Evolutionary conservation across 1,140 invertebrate genomes (phyloP).

Genomic region (Microplitis demolitor): DNA sequence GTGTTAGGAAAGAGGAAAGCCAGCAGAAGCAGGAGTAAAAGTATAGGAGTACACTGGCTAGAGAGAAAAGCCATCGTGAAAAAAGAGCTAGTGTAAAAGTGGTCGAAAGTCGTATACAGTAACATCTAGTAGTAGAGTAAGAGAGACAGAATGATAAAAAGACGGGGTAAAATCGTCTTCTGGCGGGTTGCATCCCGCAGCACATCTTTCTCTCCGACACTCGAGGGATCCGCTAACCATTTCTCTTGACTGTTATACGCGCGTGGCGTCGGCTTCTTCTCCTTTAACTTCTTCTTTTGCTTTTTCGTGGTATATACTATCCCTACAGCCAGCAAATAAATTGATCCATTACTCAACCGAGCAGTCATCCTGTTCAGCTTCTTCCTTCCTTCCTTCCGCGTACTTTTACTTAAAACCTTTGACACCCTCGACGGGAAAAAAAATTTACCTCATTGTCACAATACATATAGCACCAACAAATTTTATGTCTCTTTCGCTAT

Average conservation of each 20-base stretch:
- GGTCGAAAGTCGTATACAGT: slow-evolving; percentile 17
- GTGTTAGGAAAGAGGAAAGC: slow-evolving; percentile 25
- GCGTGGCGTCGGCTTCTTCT: background rate
- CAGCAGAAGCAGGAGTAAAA: background rate
- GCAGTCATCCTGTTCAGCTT: slow-evolving; percentile 49
- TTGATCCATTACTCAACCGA: slow-evolving; percentile 60
- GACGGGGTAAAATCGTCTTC: slow-evolving; percentile 48
- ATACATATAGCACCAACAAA: too few species aligned
- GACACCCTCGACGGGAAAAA: background rate
- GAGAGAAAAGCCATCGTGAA: slow-evolving; percentile 23
- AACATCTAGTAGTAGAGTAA: slow-evolving; percentile 25
- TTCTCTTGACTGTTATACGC: slow-evolving; percentile 38
- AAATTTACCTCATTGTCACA: background rate
- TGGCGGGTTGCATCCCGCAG: slow-evolving; percentile 50
- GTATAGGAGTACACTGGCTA: slow-evolving; percentile 14
- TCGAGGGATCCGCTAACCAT: slow-evolving; percentile 48
- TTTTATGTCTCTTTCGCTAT: too few species aligned
- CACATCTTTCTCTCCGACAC: slow-evolving; percentile 54
- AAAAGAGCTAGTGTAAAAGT: slow-evolving; percentile 10
- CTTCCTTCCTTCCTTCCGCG: slow-evolving; percentile 33
- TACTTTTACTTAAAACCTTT: slow-evolving; percentile 3
- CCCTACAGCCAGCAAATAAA: slow-evolving; percentile 52
- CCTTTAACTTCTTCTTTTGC: background rate
- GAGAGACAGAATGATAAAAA: slow-evolving; percentile 25
- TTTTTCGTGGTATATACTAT: slow-evolving; percentile 20